Percentiles rank a stretch among this genome's conserved stretches.
These are phyloP conservation scores for Nycticebus coucang DNA, from an alignment of 2,113 vertebrate genomes.

Conservation along the genomic window DNA sequence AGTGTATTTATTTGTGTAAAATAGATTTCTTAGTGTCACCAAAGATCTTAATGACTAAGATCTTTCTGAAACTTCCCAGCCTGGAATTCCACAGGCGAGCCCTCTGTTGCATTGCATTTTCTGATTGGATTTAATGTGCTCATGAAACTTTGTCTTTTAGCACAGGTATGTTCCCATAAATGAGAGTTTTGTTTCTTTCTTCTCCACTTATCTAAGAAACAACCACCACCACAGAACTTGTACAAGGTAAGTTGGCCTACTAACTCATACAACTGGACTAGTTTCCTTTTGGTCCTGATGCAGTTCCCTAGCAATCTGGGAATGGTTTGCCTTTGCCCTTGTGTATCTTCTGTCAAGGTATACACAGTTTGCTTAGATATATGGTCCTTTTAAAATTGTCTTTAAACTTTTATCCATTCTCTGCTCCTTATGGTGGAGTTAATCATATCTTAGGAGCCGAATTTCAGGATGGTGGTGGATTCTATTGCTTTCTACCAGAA, in stretches of 20 bases:
- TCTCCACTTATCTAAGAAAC: not conserved
- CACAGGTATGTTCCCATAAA: not conserved
- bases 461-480: slow-evolving; percentile 35
- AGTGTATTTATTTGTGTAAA: not conserved
- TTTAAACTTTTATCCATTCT: slow-evolving; percentile 66
- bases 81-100: not conserved
- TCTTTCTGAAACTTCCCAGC: slow-evolving; percentile 10
- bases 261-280: slow-evolving; percentile 9
- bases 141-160: slow-evolving; percentile 10
- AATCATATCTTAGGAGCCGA: slow-evolving; percentile 13
- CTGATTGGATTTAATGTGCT: not conserved
- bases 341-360: slow-evolving; percentile 38
- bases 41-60: not conserved
- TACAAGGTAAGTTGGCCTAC: not conserved
- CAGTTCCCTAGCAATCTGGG: slow-evolving; percentile 27
- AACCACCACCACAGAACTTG: not conserved
- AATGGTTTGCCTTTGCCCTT: slow-evolving; percentile 50
- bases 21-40: not conserved
- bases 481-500: slow-evolving; percentile 44
- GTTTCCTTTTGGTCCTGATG: slow-evolving; percentile 35
- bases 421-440: slow-evolving; percentile 45
- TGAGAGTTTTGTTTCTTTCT: slow-evolving; percentile 33
- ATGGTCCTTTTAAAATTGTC: slow-evolving; percentile 48
- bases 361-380: slow-evolving; percentile 48
- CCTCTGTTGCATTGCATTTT: not conserved